These are phyloP conservation scores for Thecocarcelia acutangulata DNA, from an alignment of 2,888 invertebrate species.

Conservation along the genomic window DNA sequence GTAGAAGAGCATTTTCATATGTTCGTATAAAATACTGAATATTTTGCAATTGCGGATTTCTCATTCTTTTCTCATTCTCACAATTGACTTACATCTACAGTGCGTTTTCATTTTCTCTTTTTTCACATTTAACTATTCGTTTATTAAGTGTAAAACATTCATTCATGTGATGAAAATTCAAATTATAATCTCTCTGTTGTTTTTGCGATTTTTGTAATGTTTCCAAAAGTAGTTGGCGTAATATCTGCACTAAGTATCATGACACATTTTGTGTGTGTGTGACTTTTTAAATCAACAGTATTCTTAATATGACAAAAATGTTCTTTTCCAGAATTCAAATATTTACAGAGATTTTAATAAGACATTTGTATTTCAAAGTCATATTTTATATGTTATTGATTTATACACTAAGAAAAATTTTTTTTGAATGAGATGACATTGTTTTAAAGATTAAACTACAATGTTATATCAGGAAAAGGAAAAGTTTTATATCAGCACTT, in stretches of 20 bases:
- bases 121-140: conserved; percentile 9
- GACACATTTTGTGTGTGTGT: conserved; percentile 55
- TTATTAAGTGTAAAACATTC: conserved; percentile 39
- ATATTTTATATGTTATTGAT: no score
- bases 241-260: conserved; percentile 16
- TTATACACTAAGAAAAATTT: no score
- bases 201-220: conserved; percentile 3
- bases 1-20: background rate
- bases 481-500: no score
- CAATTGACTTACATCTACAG: background rate
- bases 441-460: no score
- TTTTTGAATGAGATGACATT: no score
- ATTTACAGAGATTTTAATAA: conserved; percentile 10
- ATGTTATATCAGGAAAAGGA: no score
- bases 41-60: background rate
- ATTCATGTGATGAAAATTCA: conserved; percentile 41
- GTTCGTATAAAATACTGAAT: background rate
- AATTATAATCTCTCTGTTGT: conserved; percentile 33
- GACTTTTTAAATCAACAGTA: conserved; percentile 51
- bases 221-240: conserved; percentile 3
- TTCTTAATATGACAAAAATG: conserved; percentile 39
- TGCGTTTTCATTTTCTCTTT: background rate
- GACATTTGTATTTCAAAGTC: background rate
- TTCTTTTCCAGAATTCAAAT: conserved; percentile 7
- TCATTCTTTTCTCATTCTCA: background rate